Base-by-base conservation (phyloP, 2,888 invertebrate species). In the Hymenopus coronatus region DNA sequence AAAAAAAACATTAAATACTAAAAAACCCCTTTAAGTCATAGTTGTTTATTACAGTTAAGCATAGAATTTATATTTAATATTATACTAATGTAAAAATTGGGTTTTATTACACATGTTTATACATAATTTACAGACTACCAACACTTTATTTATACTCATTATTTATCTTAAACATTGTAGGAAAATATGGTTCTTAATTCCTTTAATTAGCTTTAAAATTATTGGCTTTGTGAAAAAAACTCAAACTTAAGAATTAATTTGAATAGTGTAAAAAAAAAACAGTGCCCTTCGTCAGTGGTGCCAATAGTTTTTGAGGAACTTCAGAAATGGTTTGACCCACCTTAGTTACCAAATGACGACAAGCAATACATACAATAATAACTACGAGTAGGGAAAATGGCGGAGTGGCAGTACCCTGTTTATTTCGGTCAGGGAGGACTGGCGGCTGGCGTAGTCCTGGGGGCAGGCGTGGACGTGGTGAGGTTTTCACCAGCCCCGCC, bases 401-500 rank as follows among this genome's bases (percentile, higher is more conserved):
- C 54, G 54, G 54, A 70, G 54, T 70, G 87, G 82, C 40, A 82
- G 83, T 89, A 89, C 89, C 89, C 89, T 87, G 81, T 85, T 87
- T 54, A 84, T 87, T 83, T 86, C 85, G 86, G 83, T 88, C 88
- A 88, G 82, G 88, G 88, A 25, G 83, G 87, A 46, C 85, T 85
- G 86, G 84, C 54, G 81, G 40, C 89, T 20, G 54, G 54, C 20
- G 54, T 70, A 70, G 54, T 70, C 54, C 54, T 70, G 54, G 54
- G 27, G 84, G 28, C 92, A 92, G 92, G 92, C 92, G 92, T 92
- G 91, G 90, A 91, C 91, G 90, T 89, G 89, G 90, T 88, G 89
- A 84, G 91, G 89, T 70, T 70, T 70, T 70, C 54, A 70, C 54
- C 54, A 70, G 54, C 54, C 54, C 54, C 90, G 25, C 40, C 40